phyloP scores from a whole-genome alignment of 2,888 invertebrate species.

The Physocephala rufipes region DNA sequence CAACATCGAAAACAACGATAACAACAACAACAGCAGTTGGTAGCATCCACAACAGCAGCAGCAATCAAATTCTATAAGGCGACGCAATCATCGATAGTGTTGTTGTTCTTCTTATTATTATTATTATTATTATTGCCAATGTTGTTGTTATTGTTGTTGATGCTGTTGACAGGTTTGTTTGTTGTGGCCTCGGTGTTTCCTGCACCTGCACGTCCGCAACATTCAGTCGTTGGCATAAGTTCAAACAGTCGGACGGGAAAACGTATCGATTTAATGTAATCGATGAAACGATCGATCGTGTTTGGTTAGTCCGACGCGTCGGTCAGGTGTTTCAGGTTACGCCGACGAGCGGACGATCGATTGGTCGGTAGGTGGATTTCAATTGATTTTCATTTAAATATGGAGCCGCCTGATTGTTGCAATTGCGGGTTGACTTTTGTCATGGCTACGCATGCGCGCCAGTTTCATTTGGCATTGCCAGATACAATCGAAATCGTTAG shows the following conservation, averaged over 20 bases:
- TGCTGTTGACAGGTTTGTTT: slow-evolving; percentile 28
- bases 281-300: no score
- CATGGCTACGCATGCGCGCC: slow-evolving; percentile 21
- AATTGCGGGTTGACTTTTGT: background rate
- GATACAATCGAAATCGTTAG: no score
- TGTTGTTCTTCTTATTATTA: no score
- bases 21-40: background rate
- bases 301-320: no score
- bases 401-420: background rate
- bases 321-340: no score
- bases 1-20: slow-evolving; percentile 24
- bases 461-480: background rate
- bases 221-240: background rate
- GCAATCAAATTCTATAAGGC: no score
- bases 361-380: slow-evolving; percentile 43
- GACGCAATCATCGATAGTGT: no score
- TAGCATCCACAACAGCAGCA: slow-evolving; percentile 9
- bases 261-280: no score
- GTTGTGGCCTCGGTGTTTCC: slow-evolving; percentile 22
- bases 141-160: no score
- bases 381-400: slow-evolving; percentile 59
- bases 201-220: slow-evolving; percentile 30
- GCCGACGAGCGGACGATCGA: no score
- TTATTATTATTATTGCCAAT: no score
- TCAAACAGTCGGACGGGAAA: no score